Evolutionary conservation across 2,113 vertebrate genomes (phyloP).

Genomic region (Onychostruthus taczanowskii): DNA sequence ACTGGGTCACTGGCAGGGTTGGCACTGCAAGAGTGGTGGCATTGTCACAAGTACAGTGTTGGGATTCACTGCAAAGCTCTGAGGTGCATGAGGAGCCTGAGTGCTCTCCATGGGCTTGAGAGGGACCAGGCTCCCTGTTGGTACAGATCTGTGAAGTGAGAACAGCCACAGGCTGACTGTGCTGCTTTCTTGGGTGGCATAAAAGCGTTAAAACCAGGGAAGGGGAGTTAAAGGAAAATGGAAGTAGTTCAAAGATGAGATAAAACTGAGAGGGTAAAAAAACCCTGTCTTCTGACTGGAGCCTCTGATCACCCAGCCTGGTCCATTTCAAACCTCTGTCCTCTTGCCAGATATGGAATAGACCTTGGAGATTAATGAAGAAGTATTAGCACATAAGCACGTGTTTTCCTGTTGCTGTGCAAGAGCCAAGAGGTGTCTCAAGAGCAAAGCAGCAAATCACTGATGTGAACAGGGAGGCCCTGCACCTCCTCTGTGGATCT

Average conservation of each 20-base stretch:
- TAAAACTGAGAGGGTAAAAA: not conserved
- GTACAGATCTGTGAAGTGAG: not conserved
- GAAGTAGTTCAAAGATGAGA: not conserved
- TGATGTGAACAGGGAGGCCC: not conserved
- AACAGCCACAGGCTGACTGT: not conserved
- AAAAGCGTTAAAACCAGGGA: not conserved
- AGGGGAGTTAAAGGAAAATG: not conserved
- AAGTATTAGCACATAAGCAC: not conserved
- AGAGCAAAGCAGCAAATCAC: not conserved
- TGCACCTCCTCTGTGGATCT: not conserved
- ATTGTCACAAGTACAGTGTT: not conserved
- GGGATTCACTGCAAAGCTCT: not conserved
- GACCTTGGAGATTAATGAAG: not conserved
- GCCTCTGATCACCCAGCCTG: not conserved
- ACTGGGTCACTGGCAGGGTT: not conserved
- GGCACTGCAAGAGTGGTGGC: not conserved
- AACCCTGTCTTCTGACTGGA: fast-evolving
- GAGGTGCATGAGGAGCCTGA: not conserved
- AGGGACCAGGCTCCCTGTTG: not conserved
- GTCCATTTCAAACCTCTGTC: not conserved
- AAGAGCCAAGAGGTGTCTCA: not conserved
- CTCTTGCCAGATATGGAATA: not conserved
- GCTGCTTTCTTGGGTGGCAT: not conserved
- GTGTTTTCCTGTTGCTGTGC: not conserved
- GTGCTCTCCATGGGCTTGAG: not conserved